Percentiles rank a stretch among this genome's conserved stretches.
Conservation (phyloP, 2,113 vertebrate genomes). For the Ondatra zibethicus region DNA sequence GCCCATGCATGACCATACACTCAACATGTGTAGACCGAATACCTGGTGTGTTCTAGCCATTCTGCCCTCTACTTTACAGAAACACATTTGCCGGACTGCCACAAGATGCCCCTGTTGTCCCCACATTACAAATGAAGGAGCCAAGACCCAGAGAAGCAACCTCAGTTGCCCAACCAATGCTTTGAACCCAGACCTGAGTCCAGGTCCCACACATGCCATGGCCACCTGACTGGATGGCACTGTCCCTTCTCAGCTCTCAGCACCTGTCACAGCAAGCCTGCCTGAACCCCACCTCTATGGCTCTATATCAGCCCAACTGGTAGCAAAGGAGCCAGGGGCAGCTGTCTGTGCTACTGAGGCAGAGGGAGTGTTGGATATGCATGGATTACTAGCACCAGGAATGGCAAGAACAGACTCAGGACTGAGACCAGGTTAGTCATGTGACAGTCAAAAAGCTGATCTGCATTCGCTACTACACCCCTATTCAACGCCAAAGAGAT, state of each 20-base stretch:
- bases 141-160: neutral
- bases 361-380: neutral
- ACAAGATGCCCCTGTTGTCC: neutral
- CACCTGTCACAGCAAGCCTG: neutral
- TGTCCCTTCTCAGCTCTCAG: neutral
- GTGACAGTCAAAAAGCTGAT: neutral
- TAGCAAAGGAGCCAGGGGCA: neutral
- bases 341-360: neutral
- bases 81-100: neutral
- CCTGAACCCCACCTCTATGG: neutral
- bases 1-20: neutral
- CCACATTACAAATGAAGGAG: neutral
- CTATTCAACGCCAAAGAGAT: neutral
- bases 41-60: neutral
- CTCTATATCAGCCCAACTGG: neutral
- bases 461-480: accelerated
- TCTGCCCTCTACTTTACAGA: neutral
- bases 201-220: neutral
- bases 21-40: neutral
- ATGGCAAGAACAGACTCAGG: neutral
- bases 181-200: neutral
- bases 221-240: too few species aligned
- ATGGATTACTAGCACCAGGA: neutral
- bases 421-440: too few species aligned
- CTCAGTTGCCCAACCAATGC: neutral